Evolutionary conservation across 2,888 invertebrate species (phyloP), one percentile per base, ranked within the genome.

Genomic region (Anaspis maculata): DNA sequence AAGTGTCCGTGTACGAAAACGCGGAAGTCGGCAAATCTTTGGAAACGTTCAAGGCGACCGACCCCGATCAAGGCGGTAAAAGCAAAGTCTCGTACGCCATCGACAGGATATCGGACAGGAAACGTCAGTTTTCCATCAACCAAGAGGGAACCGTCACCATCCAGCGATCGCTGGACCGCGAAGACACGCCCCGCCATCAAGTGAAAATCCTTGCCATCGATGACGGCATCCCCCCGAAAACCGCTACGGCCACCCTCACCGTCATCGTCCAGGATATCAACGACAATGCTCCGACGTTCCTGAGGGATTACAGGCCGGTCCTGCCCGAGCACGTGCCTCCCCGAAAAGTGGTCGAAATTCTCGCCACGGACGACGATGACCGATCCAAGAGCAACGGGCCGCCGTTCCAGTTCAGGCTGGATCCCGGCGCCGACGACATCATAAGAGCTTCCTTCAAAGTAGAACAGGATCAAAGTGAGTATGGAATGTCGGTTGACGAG

Each of bases 131-230:
- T 64, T 83, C 85, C 28, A 95, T 95, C 46, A 91, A 88, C 64
- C 89, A 90, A 64, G 90, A 90, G 64, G 95, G 95, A 13, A 90
- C 91, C 1, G 92, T 96, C 0, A 88, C 89, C 44, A 94, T 95
- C 58, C 94, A 94, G 61, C 74, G 94, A 33, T 81, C 83, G 6
- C 70, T 96, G 35, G 96, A 96, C 64, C 77, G 95, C 31, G 96
- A 96, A 68, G 91, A 94, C 51, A 91, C 91, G 6, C 91, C 92
- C 1, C 73, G 92, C 28, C 95, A 96, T 74, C 92, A 91, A 71
- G 90, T 95, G 3, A 94, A 94, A 69, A 92, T 95, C 46, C 71
- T 95, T 54, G 95, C 95, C 3, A 91, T 92, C 54, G 94, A 95
- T 61, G 91, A 92, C 61, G 94, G 92, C 2, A 79, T 87, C 10